Evolutionary conservation across 2,113 vertebrate genomes (phyloP).

Genomic region (Turnix velox): DNA sequence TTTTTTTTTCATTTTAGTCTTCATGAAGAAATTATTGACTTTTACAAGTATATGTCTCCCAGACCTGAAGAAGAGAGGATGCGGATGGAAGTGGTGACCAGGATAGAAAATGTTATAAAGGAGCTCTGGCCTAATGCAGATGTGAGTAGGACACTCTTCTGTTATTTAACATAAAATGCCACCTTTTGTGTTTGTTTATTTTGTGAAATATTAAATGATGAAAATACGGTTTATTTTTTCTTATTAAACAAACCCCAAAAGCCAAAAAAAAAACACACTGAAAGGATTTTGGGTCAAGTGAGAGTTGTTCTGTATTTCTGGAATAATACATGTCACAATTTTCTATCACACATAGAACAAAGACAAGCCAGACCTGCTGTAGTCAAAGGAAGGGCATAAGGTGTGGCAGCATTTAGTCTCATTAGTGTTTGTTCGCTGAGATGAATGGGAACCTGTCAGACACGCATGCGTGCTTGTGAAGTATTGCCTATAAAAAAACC

Average conservation of each 20-base stretch:
- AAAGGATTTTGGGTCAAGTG: neutral
- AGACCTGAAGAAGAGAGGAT: slow-evolving; percentile 92
- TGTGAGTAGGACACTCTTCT: slow-evolving; percentile 68
- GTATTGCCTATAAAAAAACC: neutral
- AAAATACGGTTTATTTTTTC: neutral
- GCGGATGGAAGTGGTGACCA: slow-evolving; percentile 93
- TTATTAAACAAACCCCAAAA: neutral
- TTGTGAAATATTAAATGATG: neutral
- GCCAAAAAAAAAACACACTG: no score
- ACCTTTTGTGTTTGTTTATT: neutral
- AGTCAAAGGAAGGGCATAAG: neutral
- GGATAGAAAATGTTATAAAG: slow-evolving; percentile 93
- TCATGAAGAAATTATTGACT: slow-evolving; percentile 96
- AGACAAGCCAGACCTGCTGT: neutral
- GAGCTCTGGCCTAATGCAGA: slow-evolving; percentile 95
- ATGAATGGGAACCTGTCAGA: neutral
- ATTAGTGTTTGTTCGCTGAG: neutral
- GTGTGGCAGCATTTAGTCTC: neutral
- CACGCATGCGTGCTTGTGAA: neutral
- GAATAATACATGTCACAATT: neutral
- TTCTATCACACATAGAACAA: neutral
- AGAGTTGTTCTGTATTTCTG: neutral
- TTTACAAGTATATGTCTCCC: slow-evolving; percentile 95
- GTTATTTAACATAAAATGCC: neutral
- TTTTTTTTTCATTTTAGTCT: slow-evolving; percentile 70